Percentiles rank a stretch among this genome's conserved stretches.
phyloP scores from a whole-genome alignment of 2,113 vertebrate species.

The Saguinus imperator region DNA sequence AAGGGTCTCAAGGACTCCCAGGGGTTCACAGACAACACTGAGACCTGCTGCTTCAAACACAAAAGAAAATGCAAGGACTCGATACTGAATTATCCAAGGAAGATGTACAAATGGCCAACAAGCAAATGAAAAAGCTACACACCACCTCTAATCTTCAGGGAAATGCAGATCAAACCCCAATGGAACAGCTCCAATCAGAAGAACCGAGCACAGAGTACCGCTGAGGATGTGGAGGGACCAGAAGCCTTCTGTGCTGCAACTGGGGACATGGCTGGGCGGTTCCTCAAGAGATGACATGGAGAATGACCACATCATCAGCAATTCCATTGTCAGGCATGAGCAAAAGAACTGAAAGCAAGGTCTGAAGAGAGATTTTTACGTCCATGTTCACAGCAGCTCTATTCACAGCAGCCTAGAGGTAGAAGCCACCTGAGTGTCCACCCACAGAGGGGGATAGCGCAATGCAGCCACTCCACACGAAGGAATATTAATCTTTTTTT shows the following conservation, averaged over 20 bases:
- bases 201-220: background rate
- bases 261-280: background rate
- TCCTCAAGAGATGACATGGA: background rate
- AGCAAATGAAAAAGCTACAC: background rate
- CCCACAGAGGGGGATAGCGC: too few relatives aligned
- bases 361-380: background rate
- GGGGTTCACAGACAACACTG: background rate
- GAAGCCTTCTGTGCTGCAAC: fast-evolving
- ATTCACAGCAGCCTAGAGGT: too few relatives aligned
- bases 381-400: background rate
- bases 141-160: background rate
- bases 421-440: too few relatives aligned
- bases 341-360: background rate
- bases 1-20: background rate
- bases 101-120: background rate
- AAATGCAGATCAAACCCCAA: background rate
- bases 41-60: background rate
- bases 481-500: too few relatives aligned
- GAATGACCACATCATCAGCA: background rate
- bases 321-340: background rate
- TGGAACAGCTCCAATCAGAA: background rate
- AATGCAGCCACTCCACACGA: too few relatives aligned
- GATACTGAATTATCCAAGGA: background rate
- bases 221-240: background rate
- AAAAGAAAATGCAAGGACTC: background rate